Conservation (phyloP, 2,797 vertebrate genomes). For the Tenualosa thibaudeaui region DNA sequence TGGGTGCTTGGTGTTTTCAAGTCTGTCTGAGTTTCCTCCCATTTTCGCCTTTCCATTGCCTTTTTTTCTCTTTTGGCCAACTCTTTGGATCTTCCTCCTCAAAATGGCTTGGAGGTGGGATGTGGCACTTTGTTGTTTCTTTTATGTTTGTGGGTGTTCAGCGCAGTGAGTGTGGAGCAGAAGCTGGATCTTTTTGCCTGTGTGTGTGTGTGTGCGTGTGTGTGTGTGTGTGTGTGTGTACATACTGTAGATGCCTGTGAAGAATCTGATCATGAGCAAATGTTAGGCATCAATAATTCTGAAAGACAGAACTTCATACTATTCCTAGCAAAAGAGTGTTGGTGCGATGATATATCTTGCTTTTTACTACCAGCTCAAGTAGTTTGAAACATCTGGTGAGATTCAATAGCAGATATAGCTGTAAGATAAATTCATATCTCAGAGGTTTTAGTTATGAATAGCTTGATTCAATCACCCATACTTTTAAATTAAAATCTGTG, state of each 20-base stretch:
- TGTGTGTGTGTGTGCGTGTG: conserved; percentile 12
- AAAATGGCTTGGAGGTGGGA: conserved; percentile 13
- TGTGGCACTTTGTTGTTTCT: conserved; percentile 24
- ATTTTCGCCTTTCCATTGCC: not conserved
- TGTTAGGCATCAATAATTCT: conserved; percentile 27
- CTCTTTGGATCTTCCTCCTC: conserved; percentile 13
- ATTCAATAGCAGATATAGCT: not conserved
- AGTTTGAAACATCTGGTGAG: conserved; percentile 5
- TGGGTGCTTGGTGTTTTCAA: conserved; percentile 33
- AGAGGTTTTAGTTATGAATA: not conserved
- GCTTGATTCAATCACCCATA: not conserved
- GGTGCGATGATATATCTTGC: not conserved
- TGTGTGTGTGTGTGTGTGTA: not conserved
- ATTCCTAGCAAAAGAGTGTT: not conserved
- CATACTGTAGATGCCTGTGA: not conserved
- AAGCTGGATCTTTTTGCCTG: not conserved
- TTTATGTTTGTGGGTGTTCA: conserved; percentile 43
- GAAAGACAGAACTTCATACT: conserved; percentile 8
- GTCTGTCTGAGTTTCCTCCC: not conserved
- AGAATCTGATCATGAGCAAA: conserved; percentile 25
- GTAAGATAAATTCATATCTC: not conserved
- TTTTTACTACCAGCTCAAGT: not conserved
- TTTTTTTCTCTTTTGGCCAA: not conserved
- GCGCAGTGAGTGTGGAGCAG: not conserved
- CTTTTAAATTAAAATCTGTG: not conserved